Conservation (phyloP, 1,140 invertebrate genomes). For the Penaeus chinensis region DNA sequence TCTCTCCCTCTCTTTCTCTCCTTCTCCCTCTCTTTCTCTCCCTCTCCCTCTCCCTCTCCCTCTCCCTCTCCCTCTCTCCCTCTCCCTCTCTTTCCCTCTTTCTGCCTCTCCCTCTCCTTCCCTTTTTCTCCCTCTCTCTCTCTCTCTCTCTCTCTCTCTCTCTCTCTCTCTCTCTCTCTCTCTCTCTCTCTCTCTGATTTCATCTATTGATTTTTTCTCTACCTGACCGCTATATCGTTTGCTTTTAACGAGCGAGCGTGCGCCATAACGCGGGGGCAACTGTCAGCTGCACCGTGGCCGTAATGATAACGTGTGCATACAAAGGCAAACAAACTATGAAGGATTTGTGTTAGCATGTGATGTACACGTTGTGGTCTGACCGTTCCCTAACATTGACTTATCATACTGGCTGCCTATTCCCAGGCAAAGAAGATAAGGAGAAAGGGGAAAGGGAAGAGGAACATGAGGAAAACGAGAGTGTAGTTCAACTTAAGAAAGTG, state of each 20-base stretch:
- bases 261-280: background rate
- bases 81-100: background rate
- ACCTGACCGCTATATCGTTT: background rate
- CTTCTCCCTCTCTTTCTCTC: background rate
- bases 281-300: background rate
- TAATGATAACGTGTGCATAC: background rate
- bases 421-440: background rate
- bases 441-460: conserved; percentile 3
- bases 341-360: conserved; percentile 10
- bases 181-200: background rate
- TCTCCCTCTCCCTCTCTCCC: too few relatives aligned
- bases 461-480: background rate
- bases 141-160: conserved; percentile 30
- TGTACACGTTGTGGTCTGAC: background rate
- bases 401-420: background rate
- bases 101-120: background rate
- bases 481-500: too few relatives aligned
- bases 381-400: background rate
- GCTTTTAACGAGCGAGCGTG: background rate
- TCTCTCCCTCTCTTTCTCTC: background rate
- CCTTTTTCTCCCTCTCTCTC: background rate
- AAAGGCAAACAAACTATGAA: background rate
- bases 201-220: background rate
- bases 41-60: too few relatives aligned
- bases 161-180: conserved; percentile 10